Evolutionary conservation across 2,888 invertebrate genomes (phyloP).

Genomic region (Trissoscelio sp.): DNA sequence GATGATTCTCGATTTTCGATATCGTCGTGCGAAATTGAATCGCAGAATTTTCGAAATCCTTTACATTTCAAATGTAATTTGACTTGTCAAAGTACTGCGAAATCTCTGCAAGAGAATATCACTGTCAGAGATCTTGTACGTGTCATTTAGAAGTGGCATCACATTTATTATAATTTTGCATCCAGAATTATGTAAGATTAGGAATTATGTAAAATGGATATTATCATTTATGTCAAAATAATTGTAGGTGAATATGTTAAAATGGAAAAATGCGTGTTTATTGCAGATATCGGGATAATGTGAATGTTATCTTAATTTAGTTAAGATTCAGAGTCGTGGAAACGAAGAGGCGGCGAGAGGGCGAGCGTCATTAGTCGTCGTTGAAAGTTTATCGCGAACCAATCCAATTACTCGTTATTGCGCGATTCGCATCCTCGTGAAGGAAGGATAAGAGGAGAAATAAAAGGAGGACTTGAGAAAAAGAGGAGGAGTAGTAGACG

Average conservation of each 20-base stretch:
- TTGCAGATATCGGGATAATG: slow-evolving; percentile 41
- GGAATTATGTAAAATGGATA: no score
- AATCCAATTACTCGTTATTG: slow-evolving; percentile 68
- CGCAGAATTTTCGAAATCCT: slow-evolving; percentile 30
- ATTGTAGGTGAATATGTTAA: slow-evolving; percentile 18
- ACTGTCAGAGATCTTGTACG: neutral
- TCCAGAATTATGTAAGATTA: no score
- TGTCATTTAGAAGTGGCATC: no score
- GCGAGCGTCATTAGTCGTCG: slow-evolving; percentile 63
- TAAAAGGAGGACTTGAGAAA: slow-evolving; percentile 57
- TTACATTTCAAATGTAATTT: slow-evolving; percentile 41
- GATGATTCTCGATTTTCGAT: slow-evolving; percentile 57
- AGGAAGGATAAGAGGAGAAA: slow-evolving; percentile 63
- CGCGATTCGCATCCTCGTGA: slow-evolving; percentile 67
- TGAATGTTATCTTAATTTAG: slow-evolving; percentile 63
- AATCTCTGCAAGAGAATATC: neutral
- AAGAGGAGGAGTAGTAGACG: slow-evolving; percentile 62
- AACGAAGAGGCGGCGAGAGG: slow-evolving; percentile 59
- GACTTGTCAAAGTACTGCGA: slow-evolving; percentile 8
- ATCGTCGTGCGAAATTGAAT: slow-evolving; percentile 54
- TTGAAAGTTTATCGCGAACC: slow-evolving; percentile 66
- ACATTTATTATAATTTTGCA: no score
- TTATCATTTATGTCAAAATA: neutral
- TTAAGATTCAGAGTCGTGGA: slow-evolving; percentile 32
- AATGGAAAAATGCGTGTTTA: slow-evolving; percentile 45